A percentile compares a stretch with the other conserved stretches of the same genome.
These are phyloP conservation scores for Penaeus japonicus DNA, from an alignment of 1,140 invertebrate genomes.

Conservation along the genomic window DNA sequence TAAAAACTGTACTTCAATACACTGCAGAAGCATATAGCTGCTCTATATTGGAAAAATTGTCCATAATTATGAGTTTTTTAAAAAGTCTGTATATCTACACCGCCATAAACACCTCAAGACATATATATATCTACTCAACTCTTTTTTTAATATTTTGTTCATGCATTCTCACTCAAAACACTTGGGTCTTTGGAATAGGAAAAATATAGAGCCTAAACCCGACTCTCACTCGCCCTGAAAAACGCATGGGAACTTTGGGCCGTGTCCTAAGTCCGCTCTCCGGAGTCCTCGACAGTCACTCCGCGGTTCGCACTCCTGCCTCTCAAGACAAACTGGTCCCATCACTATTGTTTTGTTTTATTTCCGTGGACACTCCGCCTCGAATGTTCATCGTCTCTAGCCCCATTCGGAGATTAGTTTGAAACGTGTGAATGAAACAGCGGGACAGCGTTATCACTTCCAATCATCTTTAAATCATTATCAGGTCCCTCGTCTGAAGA, in stretches of 20 bases:
- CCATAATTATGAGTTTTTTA: slow-evolving; percentile 15
- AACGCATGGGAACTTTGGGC: background rate
- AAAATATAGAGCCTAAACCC: background rate
- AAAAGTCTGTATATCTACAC: slow-evolving; percentile 21
- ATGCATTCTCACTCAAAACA: slow-evolving; percentile 21
- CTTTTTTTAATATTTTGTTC: slow-evolving; percentile 3
- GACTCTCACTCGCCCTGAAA: background rate
- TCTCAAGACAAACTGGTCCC: too few species aligned
- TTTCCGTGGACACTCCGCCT: too few species aligned
- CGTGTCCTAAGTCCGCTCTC: too few species aligned
- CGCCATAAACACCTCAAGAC: background rate
- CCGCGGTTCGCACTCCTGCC: too few species aligned
- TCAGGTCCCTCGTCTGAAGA: too few species aligned
- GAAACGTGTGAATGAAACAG: too few species aligned
- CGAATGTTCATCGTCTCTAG: too few species aligned
- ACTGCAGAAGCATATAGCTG: slow-evolving; percentile 37
- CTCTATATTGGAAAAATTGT: slow-evolving; percentile 25
- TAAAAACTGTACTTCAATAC: slow-evolving; percentile 16
- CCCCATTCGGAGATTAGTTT: too few species aligned
- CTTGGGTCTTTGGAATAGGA: slow-evolving; percentile 45
- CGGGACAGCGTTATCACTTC: too few species aligned
- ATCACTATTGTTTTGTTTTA: too few species aligned
- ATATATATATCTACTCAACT: background rate
- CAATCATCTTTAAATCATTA: too few species aligned
- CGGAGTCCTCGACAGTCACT: too few species aligned